Base-by-base conservation (phyloP, 2,797 vertebrate species). In the Paratrypauchen microcephalus region DNA sequence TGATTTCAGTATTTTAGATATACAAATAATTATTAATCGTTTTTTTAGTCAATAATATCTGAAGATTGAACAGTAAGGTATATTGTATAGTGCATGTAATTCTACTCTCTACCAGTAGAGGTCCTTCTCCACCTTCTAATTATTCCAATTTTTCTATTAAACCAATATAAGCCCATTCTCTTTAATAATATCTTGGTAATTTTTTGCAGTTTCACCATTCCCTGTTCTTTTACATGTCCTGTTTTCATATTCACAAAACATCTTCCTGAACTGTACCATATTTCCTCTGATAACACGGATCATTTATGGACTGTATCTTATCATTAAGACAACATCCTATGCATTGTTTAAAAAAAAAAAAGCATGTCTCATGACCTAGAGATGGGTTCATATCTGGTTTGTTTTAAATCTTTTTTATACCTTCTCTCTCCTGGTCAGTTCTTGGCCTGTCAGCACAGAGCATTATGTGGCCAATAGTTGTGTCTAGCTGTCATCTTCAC, bases 251-350 rank as follows among this genome's bases (percentile, higher is more conserved):
- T 78, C 77, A 48, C 71, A 67, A 67, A 72, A 70, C 41, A 85
- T 87, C 87, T 86, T 80, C 23, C 68, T 62, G 2, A 0, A 23
- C 57, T 56, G 57, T 63, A 60, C 70, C 70, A 39, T 11, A 61
- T 70, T 88, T 86, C 85, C 82, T 81, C 73, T 69, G 50, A 79
- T 64, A 84, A 56, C 86, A 69, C 15, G 1, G 2, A 15, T 8
- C 45, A 52, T 77, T 75, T 81, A 72, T 79, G 76, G 76, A 74
- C 21, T 13, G 83, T 80, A 84, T 70, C 76, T 73, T 72, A 72
- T 73, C 0, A 52, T 64, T 55, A 59, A 69, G 56, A 21, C 19
- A 4, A 28, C 41, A 6, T 60, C 52, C 66, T 19, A 41, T 73
- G 62, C 75, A 80, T 75, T 70, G n/a, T 5, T 8, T 3, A 70